Evolutionary conservation across 2,888 invertebrate species (phyloP), one percentile per base, ranked within the genome.

Genomic region (Trichacis sp.): DNA sequence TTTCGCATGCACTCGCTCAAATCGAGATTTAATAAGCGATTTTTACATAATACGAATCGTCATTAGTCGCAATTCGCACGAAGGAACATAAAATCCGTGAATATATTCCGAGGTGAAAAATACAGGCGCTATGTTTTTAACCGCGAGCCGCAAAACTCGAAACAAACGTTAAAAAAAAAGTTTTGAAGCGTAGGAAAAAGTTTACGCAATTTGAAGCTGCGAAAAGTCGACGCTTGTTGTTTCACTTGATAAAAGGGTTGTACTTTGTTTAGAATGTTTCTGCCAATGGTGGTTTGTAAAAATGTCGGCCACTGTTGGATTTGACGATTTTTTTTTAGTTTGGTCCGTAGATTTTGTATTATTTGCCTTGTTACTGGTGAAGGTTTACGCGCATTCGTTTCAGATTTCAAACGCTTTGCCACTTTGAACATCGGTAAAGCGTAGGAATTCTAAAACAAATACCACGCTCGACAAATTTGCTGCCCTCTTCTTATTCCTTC

Each of bases 341-440:
- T n/a, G n/a, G n/a, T n/a, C n/a, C n/a, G n/a, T n/a, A n/a, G n/a
- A n/a, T n/a, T n/a, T n/a, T 33, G 24, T 2, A 20, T 1, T 11
- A 12, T 53, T 46, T 14, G 14, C 20, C 18, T 19, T n/a, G n/a
- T 38, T 33, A 51, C 54, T 43, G 80, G 73, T 70, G 76, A 75
- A 75, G 73, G 64, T 76, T 79, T 75, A 75, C 78, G 80, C 75
- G 77, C 81, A 82, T 91, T 88, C 85, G 94, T 93, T 93, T 93
- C 92, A 94, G 94, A 94, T 94, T 93, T 93, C 94, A 93, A 93
- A 94, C 94, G 94, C 94, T 94, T 94, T 94, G 92, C 94, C 93
- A 88, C 88, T 85, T 85, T 73, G 76, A 78, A 86, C 85, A 82
- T 85, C 91, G 93, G 94, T 94, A 94, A 94, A 94, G 94, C 94